A percentile compares a stretch with the other conserved stretches of the same genome.
phyloP scores from a whole-genome alignment of 2,113 vertebrate genomes.

The Pachycephala philippinensis region DNA sequence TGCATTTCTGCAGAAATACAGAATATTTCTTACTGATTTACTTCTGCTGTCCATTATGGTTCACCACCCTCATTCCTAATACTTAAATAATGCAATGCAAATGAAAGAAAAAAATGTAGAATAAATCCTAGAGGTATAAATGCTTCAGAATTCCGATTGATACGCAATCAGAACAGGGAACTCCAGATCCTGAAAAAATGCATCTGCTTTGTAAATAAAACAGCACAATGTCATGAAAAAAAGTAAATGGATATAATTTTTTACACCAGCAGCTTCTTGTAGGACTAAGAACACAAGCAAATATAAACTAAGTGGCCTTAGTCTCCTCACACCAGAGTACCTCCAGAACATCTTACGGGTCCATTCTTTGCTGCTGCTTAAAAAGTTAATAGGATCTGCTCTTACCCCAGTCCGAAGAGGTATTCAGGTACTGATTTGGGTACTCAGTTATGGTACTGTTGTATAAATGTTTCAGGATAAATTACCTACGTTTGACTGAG shows the following conservation, averaged over 20 bases:
- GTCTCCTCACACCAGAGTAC: not conserved
- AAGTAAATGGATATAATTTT: not conserved
- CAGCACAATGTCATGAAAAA: not conserved
- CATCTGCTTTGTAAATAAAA: not conserved
- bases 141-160: not conserved
- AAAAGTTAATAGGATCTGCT: not conserved
- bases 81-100: not conserved
- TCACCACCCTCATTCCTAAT: not conserved
- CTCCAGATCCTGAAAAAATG: not conserved
- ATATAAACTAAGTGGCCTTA: not conserved
- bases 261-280: not conserved
- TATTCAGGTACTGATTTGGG: not conserved
- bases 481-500: not conserved
- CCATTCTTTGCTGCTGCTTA: not conserved
- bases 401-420: not conserved
- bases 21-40: not conserved
- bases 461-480: not conserved
- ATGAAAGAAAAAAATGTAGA: not conserved
- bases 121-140: not conserved
- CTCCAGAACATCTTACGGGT: not conserved
- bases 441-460: not conserved
- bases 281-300: not conserved
- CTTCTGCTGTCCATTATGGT: not conserved
- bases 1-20: slow-evolving; percentile 80
- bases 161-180: not conserved